Evolutionary conservation across 1,140 invertebrate genomes (phyloP).

Genomic region (Drosophila nebulosa): DNA sequence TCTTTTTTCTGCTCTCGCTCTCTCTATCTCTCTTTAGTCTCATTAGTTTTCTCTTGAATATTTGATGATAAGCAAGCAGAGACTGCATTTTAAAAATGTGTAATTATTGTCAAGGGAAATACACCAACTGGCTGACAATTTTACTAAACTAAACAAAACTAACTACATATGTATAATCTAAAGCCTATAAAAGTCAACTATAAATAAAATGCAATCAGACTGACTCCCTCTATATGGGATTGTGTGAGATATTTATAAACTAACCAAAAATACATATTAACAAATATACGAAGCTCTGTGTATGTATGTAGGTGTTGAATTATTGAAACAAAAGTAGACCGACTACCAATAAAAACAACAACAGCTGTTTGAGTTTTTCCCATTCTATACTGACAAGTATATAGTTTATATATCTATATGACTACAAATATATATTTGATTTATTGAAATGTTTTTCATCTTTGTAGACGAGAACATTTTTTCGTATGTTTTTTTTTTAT

Average conservation of each 20-base stretch:
- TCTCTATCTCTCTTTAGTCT: conserved; percentile 6
- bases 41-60: conserved; percentile 27
- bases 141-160: conserved; percentile 1
- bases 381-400: conserved; percentile 29
- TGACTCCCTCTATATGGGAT: background rate
- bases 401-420: conserved; percentile 2
- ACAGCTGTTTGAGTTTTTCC: conserved; percentile 28
- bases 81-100: conserved; percentile 48
- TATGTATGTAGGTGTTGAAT: background rate
- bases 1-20: background rate
- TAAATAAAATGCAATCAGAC: conserved; percentile 34
- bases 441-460: conserved; percentile 53
- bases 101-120: conserved; percentile 50
- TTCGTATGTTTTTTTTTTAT: background rate
- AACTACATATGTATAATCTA: background rate
- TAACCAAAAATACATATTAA: background rate
- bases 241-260: conserved; percentile 24
- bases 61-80: conserved; percentile 39
- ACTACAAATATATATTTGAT: conserved; percentile 48
- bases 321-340: conserved; percentile 24
- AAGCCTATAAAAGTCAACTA: conserved; percentile 17
- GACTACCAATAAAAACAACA: background rate
- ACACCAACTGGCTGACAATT: conserved; percentile 27
- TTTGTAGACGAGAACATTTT: background rate
- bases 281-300: too few relatives aligned